Base-by-base conservation (phyloP, 2,797 vertebrate species). In the Netta rufina region DNA sequence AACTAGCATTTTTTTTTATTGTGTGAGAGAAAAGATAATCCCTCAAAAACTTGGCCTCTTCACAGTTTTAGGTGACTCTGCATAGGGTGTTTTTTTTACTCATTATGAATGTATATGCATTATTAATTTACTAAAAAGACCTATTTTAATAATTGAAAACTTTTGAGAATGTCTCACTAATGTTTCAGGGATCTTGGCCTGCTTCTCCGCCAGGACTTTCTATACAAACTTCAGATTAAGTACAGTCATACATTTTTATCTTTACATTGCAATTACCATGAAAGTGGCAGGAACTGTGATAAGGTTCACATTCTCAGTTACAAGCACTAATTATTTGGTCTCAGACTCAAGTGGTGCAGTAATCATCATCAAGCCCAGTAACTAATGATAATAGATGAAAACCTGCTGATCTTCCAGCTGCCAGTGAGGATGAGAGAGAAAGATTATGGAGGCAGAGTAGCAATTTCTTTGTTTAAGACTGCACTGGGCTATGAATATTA, bases 391-490 rank as follows among this genome's bases (percentile, higher is more conserved):
- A 94, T 69, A 72, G 94, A 95, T 92, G 56, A 78, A 88, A 89
- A 77, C 94, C 95, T 91, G 93, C 97, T 95, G 97, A 86, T 87
- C 13, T 41, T 56, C 69, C 95, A 97, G 96, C 96, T 97, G 97
- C 83, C 93, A 64, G 87, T 38, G 92, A 77, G 11, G 3, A 86
- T 76, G 62, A 91, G 30, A 94, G 54, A 85, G 84, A 77, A 28
- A 28, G 38, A 79, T 62, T 86, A 81, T 60, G 24, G 58, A 76
- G 54, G 41, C 74, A 93, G 58, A 72, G 58, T 67, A 79, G 67
- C 54, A 76, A 88, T 85, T 90, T 54, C 72, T 89, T 92, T 96
- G 58, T 89, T 84, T 91, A 77, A 94, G 61, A 65, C 24, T 81
- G 38, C 51, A 62, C 14, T 89, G 71, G 56, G 67, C 45, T 84